Conservation (phyloP, 2,113 vertebrate genomes). For the Xerus inauris region DNA sequence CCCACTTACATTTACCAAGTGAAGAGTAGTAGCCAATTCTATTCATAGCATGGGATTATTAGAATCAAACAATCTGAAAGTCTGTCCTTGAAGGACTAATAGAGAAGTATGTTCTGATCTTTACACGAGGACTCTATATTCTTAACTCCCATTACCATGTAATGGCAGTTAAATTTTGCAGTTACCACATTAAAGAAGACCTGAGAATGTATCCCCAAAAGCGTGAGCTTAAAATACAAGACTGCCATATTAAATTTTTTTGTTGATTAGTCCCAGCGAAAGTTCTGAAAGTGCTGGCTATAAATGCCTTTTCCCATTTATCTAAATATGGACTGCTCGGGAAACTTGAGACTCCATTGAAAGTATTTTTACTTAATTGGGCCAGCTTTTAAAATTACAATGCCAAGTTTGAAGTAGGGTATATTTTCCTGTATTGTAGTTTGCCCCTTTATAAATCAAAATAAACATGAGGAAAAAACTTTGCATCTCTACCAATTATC, state of each 20-base stretch:
- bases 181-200: constrained; percentile 67
- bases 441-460: constrained; percentile 85
- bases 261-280: constrained; percentile 31
- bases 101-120: constrained; percentile 80
- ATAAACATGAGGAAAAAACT: constrained; percentile 83
- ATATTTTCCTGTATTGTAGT: constrained; percentile 74
- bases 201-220: constrained; percentile 75
- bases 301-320: constrained; percentile 37
- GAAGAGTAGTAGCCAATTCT: constrained; percentile 81
- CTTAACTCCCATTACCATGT: constrained; percentile 85
- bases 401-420: constrained; percentile 23
- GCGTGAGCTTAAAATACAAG: constrained; percentile 78
- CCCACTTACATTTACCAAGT: constrained; percentile 83
- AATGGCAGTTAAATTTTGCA: constrained; percentile 85
- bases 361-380: constrained; percentile 56
- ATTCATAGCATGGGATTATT: constrained; percentile 78
- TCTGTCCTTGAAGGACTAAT: constrained; percentile 86
- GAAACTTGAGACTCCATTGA: constrained; percentile 39
- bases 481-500: constrained; percentile 82
- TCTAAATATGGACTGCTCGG: constrained; percentile 25
- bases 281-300: constrained; percentile 48
- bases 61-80: constrained; percentile 71
- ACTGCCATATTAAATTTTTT: constrained; percentile 38
- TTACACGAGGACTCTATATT: constrained; percentile 77
- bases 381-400: constrained; percentile 31